Conservation (phyloP, 2,113 vertebrate genomes). For the Rhipidura dahli region DNA sequence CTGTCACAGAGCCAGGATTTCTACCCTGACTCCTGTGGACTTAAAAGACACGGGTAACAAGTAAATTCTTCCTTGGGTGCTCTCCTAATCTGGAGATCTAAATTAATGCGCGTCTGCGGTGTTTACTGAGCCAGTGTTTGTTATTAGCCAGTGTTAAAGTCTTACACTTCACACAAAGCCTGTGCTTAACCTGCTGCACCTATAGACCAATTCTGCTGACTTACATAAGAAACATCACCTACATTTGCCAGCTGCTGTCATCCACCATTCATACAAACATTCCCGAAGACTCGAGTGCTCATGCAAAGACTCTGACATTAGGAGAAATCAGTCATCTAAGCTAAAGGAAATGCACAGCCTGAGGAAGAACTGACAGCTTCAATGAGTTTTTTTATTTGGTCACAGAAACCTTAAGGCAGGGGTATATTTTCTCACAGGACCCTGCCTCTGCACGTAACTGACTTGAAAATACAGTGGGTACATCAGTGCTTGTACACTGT, state of each 20-base stretch:
- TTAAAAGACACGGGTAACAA: constrained; percentile 14
- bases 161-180: neutral
- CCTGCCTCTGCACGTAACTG: neutral
- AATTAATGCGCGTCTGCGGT: neutral
- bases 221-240: neutral
- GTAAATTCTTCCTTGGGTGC: neutral
- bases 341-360: neutral
- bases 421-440: neutral
- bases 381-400: neutral
- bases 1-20: neutral
- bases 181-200: neutral
- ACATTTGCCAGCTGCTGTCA: neutral
- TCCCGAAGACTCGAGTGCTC: neutral
- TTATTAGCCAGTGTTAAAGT: neutral
- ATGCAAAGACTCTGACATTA: neutral
- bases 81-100: constrained; percentile 37
- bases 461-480: neutral
- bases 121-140: neutral
- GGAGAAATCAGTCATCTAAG: neutral
- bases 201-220: neutral
- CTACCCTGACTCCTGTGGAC: neutral
- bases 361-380: neutral
- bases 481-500: neutral
- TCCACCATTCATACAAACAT: neutral
- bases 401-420: neutral